These are phyloP conservation scores for Boleophthalmus pectinirostris DNA, from an alignment of 2,113 vertebrate species.

Conservation along the genomic window DNA sequence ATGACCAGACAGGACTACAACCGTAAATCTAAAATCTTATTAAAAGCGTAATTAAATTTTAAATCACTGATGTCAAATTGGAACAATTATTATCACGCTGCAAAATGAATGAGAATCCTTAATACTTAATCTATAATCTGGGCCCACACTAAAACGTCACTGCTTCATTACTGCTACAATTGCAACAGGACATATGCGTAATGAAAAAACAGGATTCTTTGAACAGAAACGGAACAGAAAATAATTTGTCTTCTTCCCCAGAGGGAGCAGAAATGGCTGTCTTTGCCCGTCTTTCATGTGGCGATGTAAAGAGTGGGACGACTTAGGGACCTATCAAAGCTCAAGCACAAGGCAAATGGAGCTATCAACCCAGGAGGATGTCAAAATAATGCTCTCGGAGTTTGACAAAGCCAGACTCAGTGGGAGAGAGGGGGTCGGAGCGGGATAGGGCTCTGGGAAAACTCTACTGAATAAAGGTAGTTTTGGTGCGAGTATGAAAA, in stretches of 20 bases:
- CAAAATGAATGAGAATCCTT: too few species aligned
- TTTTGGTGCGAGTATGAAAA: conserved; percentile 27
- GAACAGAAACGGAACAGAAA: conserved; percentile 28
- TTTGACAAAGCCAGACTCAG: conserved; percentile 40
- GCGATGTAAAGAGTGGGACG: conserved; percentile 32
- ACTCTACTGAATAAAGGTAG: conserved; percentile 11
- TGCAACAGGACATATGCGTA: conserved; percentile 8
- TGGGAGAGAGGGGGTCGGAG: conserved; percentile 23
- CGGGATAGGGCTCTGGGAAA: conserved; percentile 24
- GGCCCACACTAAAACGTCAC: too few species aligned
- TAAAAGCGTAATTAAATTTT: not conserved
- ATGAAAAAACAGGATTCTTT: conserved; percentile 20
- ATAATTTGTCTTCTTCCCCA: conserved; percentile 20
- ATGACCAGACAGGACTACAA: not conserved
- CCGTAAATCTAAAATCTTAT: not conserved
- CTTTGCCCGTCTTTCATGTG: conserved; percentile 46
- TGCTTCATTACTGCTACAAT: not conserved
- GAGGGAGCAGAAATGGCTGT: conserved; percentile 37
- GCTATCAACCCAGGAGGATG: conserved; percentile 42
- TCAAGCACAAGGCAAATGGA: conserved; percentile 41
- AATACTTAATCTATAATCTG: too few species aligned
- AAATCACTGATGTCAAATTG: not conserved
- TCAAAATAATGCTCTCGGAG: conserved; percentile 52
- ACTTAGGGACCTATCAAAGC: conserved; percentile 38
- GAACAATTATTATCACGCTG: too few species aligned